A percentile compares a stretch with the other conserved stretches of the same genome.
phyloP scores from a whole-genome alignment of 2,797 vertebrate genomes.

The Darevskia nairensis region DNA sequence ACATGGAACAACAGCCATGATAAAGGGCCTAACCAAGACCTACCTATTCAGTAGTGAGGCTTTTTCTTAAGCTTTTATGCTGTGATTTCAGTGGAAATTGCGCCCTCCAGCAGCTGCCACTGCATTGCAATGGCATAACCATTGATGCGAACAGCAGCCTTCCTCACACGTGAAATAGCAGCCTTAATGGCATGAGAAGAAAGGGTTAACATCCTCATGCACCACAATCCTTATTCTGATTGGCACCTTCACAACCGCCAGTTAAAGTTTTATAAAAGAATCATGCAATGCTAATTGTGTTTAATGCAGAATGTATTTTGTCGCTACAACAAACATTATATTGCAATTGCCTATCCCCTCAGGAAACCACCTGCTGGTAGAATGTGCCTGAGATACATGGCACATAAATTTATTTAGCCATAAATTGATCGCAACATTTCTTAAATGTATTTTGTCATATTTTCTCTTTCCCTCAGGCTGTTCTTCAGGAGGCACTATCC shows the following conservation, averaged over 20 bases:
- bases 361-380: not conserved
- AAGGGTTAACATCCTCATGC: not conserved
- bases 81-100: no score
- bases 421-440: not conserved
- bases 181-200: not conserved
- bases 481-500: slow-evolving; percentile 97
- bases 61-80: no score
- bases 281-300: not conserved
- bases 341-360: not conserved
- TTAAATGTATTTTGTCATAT: not conserved
- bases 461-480: slow-evolving; percentile 78
- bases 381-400: not conserved
- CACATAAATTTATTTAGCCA: not conserved
- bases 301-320: not conserved
- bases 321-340: not conserved
- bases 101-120: no score
- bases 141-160: no score
- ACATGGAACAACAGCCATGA: no score
- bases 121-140: no score
- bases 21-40: no score
- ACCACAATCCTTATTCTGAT: no score
- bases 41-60: no score
- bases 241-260: not conserved
- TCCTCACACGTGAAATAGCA: no score
- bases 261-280: not conserved